Conservation (phyloP, 2,797 vertebrate species). For the Coracias cyanogaster region DNA sequence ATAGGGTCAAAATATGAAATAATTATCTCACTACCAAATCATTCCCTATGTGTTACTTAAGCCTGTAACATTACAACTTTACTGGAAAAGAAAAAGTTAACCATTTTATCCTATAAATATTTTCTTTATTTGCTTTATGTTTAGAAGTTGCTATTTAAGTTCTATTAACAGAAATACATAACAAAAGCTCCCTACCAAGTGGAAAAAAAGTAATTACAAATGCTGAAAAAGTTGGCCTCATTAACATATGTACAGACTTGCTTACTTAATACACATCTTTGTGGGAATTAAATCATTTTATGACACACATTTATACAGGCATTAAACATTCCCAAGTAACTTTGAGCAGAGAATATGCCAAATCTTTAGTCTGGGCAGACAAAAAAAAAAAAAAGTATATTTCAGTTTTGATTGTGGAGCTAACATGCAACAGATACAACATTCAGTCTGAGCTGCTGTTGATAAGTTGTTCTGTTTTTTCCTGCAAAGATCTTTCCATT, state of each 20-base stretch:
- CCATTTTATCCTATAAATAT: constrained; percentile 86
- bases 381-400: constrained; percentile 51
- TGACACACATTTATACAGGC: constrained; percentile 83
- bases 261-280: constrained; percentile 84
- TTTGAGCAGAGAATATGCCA: constrained; percentile 70
- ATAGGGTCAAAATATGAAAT: constrained; percentile 69
- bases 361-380: constrained; percentile 69
- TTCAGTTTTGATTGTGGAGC: constrained; percentile 68
- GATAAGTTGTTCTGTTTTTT: constrained; percentile 73
- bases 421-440: constrained; percentile 68
- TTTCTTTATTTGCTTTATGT: constrained; percentile 84
- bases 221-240: constrained; percentile 89
- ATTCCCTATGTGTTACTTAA: constrained; percentile 72
- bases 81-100: constrained; percentile 82
- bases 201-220: constrained; percentile 90
- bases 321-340: constrained; percentile 73
- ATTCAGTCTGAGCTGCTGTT: constrained; percentile 82
- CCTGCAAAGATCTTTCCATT: constrained; percentile 78
- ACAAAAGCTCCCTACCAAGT: constrained; percentile 85
- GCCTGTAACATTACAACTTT: constrained; percentile 71
- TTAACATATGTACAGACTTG: constrained; percentile 89
- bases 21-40: constrained; percentile 52
- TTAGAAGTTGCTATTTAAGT: constrained; percentile 82
- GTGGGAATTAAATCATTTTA: constrained; percentile 79
- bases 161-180: constrained; percentile 87